A percentile compares a stretch with the other conserved stretches of the same genome.
phyloP scores from a whole-genome alignment of 2,113 vertebrate species.

The sheep (Ovis aries) region ARS-UI_Ramb_v3.0 NC_056056.1:17443001-17443500 shows the following conservation, averaged over 20 bases:
- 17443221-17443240: neutral
- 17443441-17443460: neutral
- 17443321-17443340: neutral
- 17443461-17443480: neutral
- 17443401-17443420: neutral
- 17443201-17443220: neutral
- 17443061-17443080: fast-evolving
- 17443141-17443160: neutral
- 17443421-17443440: neutral
- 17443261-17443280: neutral
- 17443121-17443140: neutral
- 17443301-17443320: neutral
- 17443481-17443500: neutral
- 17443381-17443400: neutral
- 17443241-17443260: neutral
- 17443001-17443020: neutral
- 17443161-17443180: neutral
- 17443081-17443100: no score
- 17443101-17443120: no score
- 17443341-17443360: neutral
- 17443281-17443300: neutral
- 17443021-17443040: neutral
- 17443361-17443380: neutral
- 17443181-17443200: neutral
- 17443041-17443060: neutral